Conservation (phyloP, 2,113 vertebrate genomes). For the Carassius carassius region DNA sequence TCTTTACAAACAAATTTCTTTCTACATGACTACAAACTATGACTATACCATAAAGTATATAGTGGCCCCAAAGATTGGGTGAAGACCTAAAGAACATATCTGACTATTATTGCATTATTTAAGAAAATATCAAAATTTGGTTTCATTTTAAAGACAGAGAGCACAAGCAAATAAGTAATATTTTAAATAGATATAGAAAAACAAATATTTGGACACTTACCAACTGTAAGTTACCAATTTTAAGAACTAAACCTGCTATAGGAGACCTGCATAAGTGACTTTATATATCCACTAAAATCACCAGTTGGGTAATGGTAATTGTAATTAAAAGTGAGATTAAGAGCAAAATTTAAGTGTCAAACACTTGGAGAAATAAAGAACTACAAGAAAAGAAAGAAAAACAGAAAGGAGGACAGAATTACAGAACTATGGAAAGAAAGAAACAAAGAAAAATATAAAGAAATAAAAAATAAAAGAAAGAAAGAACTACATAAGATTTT, state of each 20-base stretch:
- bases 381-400: no score
- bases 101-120: background rate
- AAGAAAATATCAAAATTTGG: background rate
- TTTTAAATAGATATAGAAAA: no score
- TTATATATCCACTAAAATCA: background rate
- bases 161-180: no score
- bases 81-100: background rate
- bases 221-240: no score
- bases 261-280: background rate
- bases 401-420: no score
- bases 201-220: no score
- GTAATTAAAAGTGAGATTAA: no score
- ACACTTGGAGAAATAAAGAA: no score
- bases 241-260: no score
- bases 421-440: no score
- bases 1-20: background rate
- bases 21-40: background rate
- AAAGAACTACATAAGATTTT: background rate
- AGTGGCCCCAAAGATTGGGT: background rate
- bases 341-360: no score
- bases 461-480: background rate
- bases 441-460: no score
- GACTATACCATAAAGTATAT: background rate
- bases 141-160: background rate
- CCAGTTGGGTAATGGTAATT: background rate